These are phyloP conservation scores for Chrysopa pallens DNA, from an alignment of 1,140 invertebrate species.

Conservation along the genomic window DNA sequence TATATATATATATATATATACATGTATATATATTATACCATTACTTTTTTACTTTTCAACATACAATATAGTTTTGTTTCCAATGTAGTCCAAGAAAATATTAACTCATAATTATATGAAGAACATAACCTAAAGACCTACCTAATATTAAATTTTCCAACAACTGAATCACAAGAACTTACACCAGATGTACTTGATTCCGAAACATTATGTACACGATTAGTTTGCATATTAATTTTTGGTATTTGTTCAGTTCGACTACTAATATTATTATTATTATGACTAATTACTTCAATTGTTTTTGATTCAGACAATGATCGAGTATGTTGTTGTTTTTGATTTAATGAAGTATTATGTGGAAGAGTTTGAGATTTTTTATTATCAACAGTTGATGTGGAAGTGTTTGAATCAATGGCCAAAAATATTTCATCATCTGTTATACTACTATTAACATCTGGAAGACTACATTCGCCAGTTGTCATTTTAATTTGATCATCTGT, in stretches of 20 bases:
- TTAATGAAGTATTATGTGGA: conserved; percentile 24
- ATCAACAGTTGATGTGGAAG: neutral
- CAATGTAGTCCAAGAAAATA: conserved; percentile 1
- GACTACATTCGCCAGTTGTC: too few relatives aligned
- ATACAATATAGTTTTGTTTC: too few relatives aligned
- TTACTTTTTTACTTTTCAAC: too few relatives aligned
- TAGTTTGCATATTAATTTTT: neutral
- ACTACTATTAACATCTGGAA: conserved; percentile 3
- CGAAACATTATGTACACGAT: conserved; percentile 19
- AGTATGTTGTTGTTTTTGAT: conserved; percentile 26
- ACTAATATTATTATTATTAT: neutral
- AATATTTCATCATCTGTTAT: conserved; percentile 4
- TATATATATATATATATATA: too few relatives aligned
- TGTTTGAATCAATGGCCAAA: neutral
- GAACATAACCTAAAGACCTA: conserved; percentile 17
- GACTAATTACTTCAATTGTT: conserved; percentile 26
- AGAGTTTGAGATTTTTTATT: conserved; percentile 30
- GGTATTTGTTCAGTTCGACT: conserved; percentile 19
- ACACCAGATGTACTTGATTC: conserved; percentile 63
- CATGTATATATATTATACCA: too few relatives aligned
- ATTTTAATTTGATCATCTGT: neutral
- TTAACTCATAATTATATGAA: neutral
- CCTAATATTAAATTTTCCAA: conserved; percentile 30
- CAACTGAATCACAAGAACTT: conserved; percentile 55
- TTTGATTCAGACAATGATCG: conserved; percentile 43